Percentiles rank a stretch among this genome's conserved stretches.
phyloP scores from a whole-genome alignment of 2,797 vertebrate genomes.

The Gephyroberyx darwinii region DNA sequence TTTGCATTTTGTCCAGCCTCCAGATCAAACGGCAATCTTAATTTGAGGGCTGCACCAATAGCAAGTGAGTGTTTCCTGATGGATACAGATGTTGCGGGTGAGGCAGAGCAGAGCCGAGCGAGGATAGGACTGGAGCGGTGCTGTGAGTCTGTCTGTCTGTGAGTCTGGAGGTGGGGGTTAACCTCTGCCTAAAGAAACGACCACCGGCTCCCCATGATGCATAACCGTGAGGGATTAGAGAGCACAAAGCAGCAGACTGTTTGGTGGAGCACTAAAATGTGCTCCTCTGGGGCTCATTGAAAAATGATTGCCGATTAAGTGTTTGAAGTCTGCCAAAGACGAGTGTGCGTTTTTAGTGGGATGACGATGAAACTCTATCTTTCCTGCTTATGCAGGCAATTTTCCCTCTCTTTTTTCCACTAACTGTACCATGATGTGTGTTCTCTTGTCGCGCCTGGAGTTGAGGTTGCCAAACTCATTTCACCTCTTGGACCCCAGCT shows the following conservation, averaged over 20 bases:
- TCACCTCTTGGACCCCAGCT: constrained; percentile 84
- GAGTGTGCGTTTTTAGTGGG: constrained; percentile 80
- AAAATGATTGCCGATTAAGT: constrained; percentile 86
- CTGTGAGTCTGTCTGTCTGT: constrained; percentile 62
- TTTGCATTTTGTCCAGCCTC: constrained; percentile 79
- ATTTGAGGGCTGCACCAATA: constrained; percentile 78
- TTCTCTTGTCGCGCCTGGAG: constrained; percentile 75
- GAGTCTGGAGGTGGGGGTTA: constrained; percentile 69
- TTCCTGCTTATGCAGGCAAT: constrained; percentile 85
- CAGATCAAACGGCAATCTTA: constrained; percentile 83
- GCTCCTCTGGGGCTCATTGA: constrained; percentile 85
- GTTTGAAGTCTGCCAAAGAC: constrained; percentile 86
- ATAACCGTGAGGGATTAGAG: constrained; percentile 83
- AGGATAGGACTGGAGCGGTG: constrained; percentile 52
- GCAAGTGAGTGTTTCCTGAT: constrained; percentile 82
- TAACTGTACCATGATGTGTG: constrained; percentile 85
- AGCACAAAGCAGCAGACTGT: constrained; percentile 82
- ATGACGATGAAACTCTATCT: constrained; percentile 86
- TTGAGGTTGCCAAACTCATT: constrained; percentile 88
- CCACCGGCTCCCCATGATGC: constrained; percentile 80
- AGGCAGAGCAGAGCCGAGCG: constrained; percentile 55
- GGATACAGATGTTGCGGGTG: constrained; percentile 79
- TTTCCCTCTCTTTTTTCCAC: constrained; percentile 81
- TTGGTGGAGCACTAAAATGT: constrained; percentile 84
- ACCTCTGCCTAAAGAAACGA: constrained; percentile 76